Evolutionary conservation across 1,140 invertebrate genomes (phyloP), one percentile per base, ranked within the genome.

Genomic region (Zaprionus ghesquierei): DNA sequence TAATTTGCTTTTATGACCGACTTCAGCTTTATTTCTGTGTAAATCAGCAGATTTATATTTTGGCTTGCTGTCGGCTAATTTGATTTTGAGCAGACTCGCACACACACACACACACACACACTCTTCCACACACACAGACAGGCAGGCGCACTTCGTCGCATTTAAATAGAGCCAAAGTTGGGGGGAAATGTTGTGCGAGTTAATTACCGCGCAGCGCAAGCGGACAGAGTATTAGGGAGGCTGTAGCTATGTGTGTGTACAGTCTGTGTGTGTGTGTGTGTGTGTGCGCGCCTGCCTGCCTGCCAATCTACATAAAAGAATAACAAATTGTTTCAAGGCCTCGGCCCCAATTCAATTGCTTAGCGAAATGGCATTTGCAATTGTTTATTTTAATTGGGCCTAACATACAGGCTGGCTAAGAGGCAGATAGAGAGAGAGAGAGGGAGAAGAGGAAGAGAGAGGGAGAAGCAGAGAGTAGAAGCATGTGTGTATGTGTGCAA

Each of bases 21-120:
- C 63, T 65, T 62, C 29, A 69, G 44, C 69, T 35, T 66, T 77
- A 89, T 89, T 89, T 89, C 79, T 86, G 85, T 89, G 79, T 80
- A 89, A 89, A 89, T 89, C 84, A 89, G 84, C 84, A 89, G 85
- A 89, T 89, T 89, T 89, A 87, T 87, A 89, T 79, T 87, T 89
- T 79, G 64, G 58, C 69, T 65, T 51, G 68, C 79, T 86, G 69
- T 70, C 75, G 69, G 74, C 85, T 89, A 89, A 89, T 89, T 89
- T 89, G 84, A 89, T 89, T 89, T 89, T 89, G 84, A 89, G 80
- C 75, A 71, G 50, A 49, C 41, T 50, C 25, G 31, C 18, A 49
- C n/a, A 44, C 35, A 74, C 49, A 64, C 56, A 31, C 56, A 63
- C 44, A 66, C 27, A 56, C 23, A 44, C 44, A 38, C 44, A 62